Evolutionary conservation across 2,888 invertebrate genomes (phyloP), one percentile per base, ranked within the genome.

Genomic region (Cataglyphis rosenhaueri): DNA sequence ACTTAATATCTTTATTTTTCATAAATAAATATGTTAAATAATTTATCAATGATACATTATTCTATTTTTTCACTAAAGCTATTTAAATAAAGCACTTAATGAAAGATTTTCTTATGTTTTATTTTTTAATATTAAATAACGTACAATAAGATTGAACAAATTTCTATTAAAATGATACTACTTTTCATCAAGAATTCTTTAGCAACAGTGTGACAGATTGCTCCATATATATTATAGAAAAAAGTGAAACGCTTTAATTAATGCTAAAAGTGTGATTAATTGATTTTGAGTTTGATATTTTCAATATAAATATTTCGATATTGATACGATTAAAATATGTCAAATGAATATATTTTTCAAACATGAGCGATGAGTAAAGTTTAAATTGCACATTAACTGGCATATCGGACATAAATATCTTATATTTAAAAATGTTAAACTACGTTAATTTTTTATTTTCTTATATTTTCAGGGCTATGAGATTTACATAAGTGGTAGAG

Each of bases 351-450:
- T 21, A 61, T 74, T 62, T 32, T 21, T 66, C 52, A 52, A 75
- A 75, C n/a, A 12, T 4, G 9, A 65, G 8, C 4, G 6, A 25
- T 12, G 32, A 55, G 8, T 76, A 25, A 25, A 6, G 2, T 66
- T 38, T 52, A 38, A 76, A 66, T 66, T n/a, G 38, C 4, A 44
- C 18, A 44, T 44, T 44, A 44, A 44, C 15, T 44, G 41, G 41
- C 41, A 44, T 12, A 44, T 12, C 15, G 41, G n/a, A 76, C 88
- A 87, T 83, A 90, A 88, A 85, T 85, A 85, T 89, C 86, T 68
- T 74, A 84, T 87, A 84, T 82, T 71, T 52, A 78, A 76, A 81
- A 44, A 5, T 44, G 3, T 82, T 66, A 89, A 91, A 89, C 88
- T 86, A 86, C 71, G 41, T 86, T 81, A 82, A 83, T 75, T 81